Evolutionary conservation across 2,797 vertebrate species (phyloP).

Genomic region (Danio tinwini): DNA sequence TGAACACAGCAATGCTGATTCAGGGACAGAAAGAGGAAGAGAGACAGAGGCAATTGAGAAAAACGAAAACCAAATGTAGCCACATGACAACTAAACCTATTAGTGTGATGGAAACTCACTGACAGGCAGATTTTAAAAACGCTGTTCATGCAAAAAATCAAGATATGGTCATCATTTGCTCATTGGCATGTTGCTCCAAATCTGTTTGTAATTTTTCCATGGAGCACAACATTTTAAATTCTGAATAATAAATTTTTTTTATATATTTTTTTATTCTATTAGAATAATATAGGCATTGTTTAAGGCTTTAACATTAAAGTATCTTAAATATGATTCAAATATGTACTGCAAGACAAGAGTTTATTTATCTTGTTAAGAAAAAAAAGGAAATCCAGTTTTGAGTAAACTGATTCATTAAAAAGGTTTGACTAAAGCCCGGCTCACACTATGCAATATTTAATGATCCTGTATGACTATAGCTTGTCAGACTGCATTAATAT

Average conservation of each 20-base stretch:
- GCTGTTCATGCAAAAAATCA: not conserved
- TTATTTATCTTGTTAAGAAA: too few species aligned
- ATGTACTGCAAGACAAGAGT: too few species aligned
- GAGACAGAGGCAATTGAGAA: not conserved
- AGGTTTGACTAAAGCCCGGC: too few species aligned
- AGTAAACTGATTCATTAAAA: too few species aligned
- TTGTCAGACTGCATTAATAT: too few species aligned
- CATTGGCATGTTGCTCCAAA: not conserved
- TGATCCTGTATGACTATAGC: too few species aligned
- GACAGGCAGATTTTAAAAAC: not conserved
- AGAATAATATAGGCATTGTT: too few species aligned
- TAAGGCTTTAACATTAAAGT: too few species aligned
- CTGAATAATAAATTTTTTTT: not conserved
- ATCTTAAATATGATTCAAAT: too few species aligned
- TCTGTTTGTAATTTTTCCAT: not conserved
- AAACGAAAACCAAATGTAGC: not conserved
- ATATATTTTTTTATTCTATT: too few species aligned
- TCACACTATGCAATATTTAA: too few species aligned
- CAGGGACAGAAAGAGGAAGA: not conserved
- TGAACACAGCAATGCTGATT: conserved; percentile 18
- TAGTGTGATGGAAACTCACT: not conserved
- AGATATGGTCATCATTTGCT: not conserved
- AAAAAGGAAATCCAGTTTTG: too few species aligned
- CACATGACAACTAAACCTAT: not conserved
- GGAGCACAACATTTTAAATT: not conserved